Percentiles rank a stretch among this genome's conserved stretches.
Conservation (phyloP, 2,888 invertebrate species). For the Dolomedes plantarius region DNA sequence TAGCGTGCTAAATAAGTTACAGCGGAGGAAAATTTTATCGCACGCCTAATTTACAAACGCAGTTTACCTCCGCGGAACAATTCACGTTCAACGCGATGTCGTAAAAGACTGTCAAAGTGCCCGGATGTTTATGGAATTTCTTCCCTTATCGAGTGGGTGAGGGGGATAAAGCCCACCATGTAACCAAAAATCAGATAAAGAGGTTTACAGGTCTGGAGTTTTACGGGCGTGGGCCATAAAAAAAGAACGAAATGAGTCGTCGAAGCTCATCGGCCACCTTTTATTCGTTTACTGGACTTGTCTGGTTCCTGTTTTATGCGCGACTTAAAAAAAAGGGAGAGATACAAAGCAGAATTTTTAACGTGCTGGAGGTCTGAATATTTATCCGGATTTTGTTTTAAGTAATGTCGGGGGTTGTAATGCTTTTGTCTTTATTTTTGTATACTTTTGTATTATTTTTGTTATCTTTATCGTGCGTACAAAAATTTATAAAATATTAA, state of each 20-base stretch:
- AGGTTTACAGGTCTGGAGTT: not conserved
- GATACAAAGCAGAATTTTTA: not conserved
- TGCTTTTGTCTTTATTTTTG: too few species aligned
- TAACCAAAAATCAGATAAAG: constrained; percentile 9
- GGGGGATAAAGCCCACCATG: not conserved
- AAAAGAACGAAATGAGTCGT: not conserved
- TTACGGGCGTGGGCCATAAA: not conserved
- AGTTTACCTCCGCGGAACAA: not conserved
- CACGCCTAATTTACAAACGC: constrained; percentile 7
- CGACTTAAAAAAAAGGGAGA: not conserved
- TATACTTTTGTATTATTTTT: too few species aligned
- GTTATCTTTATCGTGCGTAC: too few species aligned
- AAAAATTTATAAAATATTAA: too few species aligned
- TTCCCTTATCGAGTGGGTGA: not conserved
- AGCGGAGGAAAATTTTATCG: not conserved
- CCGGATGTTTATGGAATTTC: constrained; percentile 2
- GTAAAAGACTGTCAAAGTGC: not conserved
- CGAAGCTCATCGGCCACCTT: not conserved
- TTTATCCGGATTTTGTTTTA: too few species aligned
- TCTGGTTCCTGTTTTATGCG: not conserved
- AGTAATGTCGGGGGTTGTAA: too few species aligned
- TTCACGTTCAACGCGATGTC: not conserved
- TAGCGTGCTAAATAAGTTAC: not conserved
- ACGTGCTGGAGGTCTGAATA: too few species aligned
- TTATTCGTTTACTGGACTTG: not conserved